Base-by-base conservation (phyloP, 2,797 vertebrate species). In the Pipistrellus nathusii region DNA sequence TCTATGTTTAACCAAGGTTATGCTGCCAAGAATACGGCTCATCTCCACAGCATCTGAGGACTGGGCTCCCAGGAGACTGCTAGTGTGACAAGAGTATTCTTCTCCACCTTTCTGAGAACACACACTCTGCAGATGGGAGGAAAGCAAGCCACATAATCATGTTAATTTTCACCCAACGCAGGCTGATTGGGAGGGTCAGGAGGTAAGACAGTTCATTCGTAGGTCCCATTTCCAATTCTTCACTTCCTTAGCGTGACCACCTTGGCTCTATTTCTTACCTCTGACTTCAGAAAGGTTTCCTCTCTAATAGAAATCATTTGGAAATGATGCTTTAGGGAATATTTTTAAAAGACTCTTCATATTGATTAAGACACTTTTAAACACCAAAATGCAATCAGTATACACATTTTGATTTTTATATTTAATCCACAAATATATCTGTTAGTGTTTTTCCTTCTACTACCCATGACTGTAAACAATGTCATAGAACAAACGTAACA, bases 301-400 rank as follows among this genome's bases (percentile, higher is more conserved):
- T 72, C 8, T 51, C 76, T 30, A 20, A 44, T 41, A 32, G 75
- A 72, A 90, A 57, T 32, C 44, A 88, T 77, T 51, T 62, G 90
- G 68, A 83, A 44, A 53, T 30, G 10, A 23, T 84, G 21, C 86
- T 51, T 71, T 85, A 85, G 57, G 38, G 44, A 51, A 76, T 62
- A 23, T 59, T 15, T 62, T 82, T 92, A 62, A 89, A 48, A 6
- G 71, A 46, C 53, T 72, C 59, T 92, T 69, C 4, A 8, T 32
- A 71, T 88, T 77, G 38, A 94, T 48, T 38, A 69, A 30, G 46
- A 57, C 17, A 64, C 25, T 71, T 76, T 64, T n/a, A 25, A 23
- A 91, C 88, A 59, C 51, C 46, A 55, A 86, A 88, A 85, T 77
- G 68, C 53, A 72, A 53, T 80, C 55, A 73, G 59, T 35, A 38